Percentiles rank a stretch among this genome's conserved stretches.
Conservation (phyloP, 2,888 invertebrate genomes). For the Epirrita christyi region DNA sequence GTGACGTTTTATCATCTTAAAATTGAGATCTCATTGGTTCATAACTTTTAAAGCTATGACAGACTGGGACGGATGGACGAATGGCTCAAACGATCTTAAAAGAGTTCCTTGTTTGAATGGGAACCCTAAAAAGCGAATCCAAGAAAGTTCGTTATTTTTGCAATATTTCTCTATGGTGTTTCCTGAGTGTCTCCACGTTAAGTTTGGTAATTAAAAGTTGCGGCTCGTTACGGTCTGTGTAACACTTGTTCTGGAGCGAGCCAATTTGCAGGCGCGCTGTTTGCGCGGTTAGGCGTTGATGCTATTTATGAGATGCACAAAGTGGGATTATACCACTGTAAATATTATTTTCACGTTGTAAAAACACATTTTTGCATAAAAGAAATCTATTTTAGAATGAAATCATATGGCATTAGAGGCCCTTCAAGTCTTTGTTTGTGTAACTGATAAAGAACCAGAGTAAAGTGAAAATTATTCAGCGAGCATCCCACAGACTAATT, state of each 20-base stretch:
- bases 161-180: slow-evolving; percentile 59
- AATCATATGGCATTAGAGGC: too few species aligned
- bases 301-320: slow-evolving; percentile 29
- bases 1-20: too few species aligned
- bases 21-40: too few species aligned
- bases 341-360: neutral
- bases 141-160: slow-evolving; percentile 50
- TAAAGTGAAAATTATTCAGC: too few species aligned
- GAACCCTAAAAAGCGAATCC: slow-evolving; percentile 47
- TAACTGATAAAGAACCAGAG: too few species aligned
- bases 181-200: slow-evolving; percentile 57
- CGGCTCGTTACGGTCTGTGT: slow-evolving; percentile 51
- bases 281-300: slow-evolving; percentile 29
- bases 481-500: too few species aligned
- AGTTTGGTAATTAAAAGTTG: slow-evolving; percentile 79
- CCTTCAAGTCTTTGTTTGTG: too few species aligned
- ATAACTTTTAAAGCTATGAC: too few species aligned
- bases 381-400: neutral
- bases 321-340: slow-evolving; percentile 15
- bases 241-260: slow-evolving; percentile 49
- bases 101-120: neutral
- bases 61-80: too few species aligned
- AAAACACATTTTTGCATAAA: neutral
- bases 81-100: too few species aligned
- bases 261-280: slow-evolving; percentile 51